These are phyloP conservation scores for Rhamnusium bicolor DNA, from an alignment of 2,888 invertebrate genomes.

Conservation along the genomic window DNA sequence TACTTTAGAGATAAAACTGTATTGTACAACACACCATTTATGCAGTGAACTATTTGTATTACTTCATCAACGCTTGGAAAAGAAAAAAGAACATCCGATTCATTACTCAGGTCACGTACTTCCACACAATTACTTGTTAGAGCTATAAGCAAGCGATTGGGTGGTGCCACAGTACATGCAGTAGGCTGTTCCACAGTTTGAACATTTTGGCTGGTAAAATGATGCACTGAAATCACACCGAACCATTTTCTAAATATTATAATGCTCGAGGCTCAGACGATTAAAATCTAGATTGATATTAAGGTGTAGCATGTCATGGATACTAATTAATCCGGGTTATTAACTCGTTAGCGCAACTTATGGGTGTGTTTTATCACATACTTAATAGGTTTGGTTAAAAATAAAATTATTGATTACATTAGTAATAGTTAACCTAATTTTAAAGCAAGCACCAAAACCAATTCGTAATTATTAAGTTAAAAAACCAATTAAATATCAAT, in stretches of 20 bases:
- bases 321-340: slow-evolving; percentile 16
- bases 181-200: slow-evolving; percentile 79
- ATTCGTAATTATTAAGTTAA: not conserved
- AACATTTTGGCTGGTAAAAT: slow-evolving; percentile 79
- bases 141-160: slow-evolving; percentile 76
- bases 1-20: not conserved
- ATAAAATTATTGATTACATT: slow-evolving; percentile 33
- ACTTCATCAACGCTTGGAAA: slow-evolving; percentile 84
- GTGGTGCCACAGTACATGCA: slow-evolving; percentile 76
- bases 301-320: not conserved
- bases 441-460: not conserved
- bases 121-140: slow-evolving; percentile 76
- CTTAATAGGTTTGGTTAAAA: slow-evolving; percentile 31
- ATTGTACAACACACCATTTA: slow-evolving; percentile 72
- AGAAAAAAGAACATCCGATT: slow-evolving; percentile 73
- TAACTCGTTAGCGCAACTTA: slow-evolving; percentile 34
- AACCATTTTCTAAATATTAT: slow-evolving; percentile 73
- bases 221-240: slow-evolving; percentile 80
- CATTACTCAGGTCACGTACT: slow-evolving; percentile 73
- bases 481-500: not conserved
- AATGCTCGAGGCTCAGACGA: not conserved
- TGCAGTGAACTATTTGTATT: slow-evolving; percentile 78
- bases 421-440: slow-evolving; percentile 17
- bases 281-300: not conserved
- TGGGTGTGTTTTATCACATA: slow-evolving; percentile 37